Evolutionary conservation across 2,797 vertebrate species (phyloP).

Genomic region (Dromococcyx pavoninus): DNA sequence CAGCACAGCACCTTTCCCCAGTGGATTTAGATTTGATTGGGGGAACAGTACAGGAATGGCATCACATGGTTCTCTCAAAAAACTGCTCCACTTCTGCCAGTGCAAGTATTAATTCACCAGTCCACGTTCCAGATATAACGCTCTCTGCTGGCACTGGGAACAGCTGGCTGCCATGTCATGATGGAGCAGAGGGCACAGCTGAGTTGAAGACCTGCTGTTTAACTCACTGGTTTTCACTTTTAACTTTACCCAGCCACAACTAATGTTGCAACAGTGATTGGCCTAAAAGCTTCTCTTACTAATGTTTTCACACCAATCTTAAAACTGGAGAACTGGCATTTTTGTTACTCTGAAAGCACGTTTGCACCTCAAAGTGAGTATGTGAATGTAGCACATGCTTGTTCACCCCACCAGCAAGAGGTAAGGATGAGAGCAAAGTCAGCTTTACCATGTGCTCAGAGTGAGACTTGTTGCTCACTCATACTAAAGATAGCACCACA

Average conservation of each 20-base stretch:
- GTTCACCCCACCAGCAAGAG: not conserved
- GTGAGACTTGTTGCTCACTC: not conserved
- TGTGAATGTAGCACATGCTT: not conserved
- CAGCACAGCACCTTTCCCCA: not conserved
- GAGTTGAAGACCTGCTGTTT: not conserved
- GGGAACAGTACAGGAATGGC: not conserved
- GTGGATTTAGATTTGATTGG: not conserved
- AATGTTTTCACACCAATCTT: not conserved
- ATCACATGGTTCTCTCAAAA: not conserved
- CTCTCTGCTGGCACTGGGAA: not conserved
- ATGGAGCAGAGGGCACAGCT: not conserved
- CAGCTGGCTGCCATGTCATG: fast-evolving
- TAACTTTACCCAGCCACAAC: not conserved
- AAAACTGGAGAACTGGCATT: not conserved
- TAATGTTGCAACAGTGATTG: not conserved
- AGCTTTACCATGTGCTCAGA: not conserved
- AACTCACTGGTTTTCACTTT: not conserved
- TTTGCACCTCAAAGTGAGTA: not conserved
- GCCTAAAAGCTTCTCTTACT: not conserved
- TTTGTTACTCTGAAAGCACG: not conserved
- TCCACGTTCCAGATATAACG: not conserved
- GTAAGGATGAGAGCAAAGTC: fast-evolving
- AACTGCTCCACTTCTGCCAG: not conserved
- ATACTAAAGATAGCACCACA: not conserved
- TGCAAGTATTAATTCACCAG: not conserved